Evolutionary conservation across 2,888 invertebrate genomes (phyloP).

Genomic region (Athalia circularis): DNA sequence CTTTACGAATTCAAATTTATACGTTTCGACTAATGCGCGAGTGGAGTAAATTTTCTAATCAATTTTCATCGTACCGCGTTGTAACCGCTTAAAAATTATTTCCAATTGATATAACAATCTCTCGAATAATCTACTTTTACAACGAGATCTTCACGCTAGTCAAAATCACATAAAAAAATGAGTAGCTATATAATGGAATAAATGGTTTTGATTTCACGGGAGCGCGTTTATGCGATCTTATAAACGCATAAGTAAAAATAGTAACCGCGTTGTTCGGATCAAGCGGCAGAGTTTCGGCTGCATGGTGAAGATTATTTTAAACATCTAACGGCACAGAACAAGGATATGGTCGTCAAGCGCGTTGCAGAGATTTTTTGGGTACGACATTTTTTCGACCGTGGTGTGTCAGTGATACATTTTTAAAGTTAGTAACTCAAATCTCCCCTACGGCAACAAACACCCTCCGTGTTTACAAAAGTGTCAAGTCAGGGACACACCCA

Average conservation of each 20-base stretch:
- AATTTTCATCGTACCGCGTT: too few relatives aligned
- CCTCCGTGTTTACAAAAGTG: slow-evolving; percentile 12
- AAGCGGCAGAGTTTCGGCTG: neutral
- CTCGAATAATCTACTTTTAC: neutral
- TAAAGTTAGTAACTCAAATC: slow-evolving; percentile 1
- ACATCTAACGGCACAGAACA: slow-evolving; percentile 9
- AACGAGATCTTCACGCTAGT: neutral
- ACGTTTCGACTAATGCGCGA: too few relatives aligned
- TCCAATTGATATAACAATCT: too few relatives aligned
- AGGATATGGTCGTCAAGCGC: too few relatives aligned
- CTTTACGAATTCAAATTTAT: too few relatives aligned
- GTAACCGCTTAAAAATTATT: too few relatives aligned
- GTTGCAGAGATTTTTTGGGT: neutral
- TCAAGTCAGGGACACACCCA: neutral
- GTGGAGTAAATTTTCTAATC: too few relatives aligned
- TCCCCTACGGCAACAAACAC: neutral
- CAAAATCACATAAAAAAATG: neutral
- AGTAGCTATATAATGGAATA: too few relatives aligned
- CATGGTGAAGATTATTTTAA: neutral
- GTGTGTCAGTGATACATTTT: slow-evolving; percentile 11
- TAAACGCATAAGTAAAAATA: slow-evolving; percentile 7
- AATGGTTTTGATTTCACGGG: neutral
- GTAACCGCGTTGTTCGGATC: neutral
- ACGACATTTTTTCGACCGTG: neutral
- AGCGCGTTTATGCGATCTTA: neutral